Evolutionary conservation across 2,888 invertebrate species (phyloP).

Genomic region (Aromia moschata): DNA sequence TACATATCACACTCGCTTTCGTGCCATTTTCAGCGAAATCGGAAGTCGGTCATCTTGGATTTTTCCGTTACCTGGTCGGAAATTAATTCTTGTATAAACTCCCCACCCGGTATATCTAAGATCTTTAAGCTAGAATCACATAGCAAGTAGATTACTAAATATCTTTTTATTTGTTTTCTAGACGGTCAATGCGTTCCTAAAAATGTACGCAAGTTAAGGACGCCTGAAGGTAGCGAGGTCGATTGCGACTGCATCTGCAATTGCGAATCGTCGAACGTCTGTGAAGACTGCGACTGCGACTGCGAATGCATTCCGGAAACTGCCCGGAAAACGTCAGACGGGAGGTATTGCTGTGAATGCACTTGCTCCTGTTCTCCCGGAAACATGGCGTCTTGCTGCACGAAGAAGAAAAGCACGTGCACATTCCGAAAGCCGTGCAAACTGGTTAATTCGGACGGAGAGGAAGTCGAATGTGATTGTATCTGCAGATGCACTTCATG

Average conservation of each 20-base stretch:
- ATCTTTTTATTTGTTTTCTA: background rate
- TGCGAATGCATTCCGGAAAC: conserved; percentile 20
- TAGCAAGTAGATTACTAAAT: no score
- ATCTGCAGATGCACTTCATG: conserved; percentile 12
- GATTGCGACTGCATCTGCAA: conserved; percentile 19
- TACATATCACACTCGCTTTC: no score
- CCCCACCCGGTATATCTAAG: no score
- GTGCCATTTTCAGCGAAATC: no score
- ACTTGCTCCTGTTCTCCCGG: conserved; percentile 1
- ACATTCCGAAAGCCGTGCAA: conserved; percentile 3
- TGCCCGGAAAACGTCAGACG: conserved; percentile 7
- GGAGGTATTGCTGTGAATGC: conserved; percentile 18
- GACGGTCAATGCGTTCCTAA: background rate
- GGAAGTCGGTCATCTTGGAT: no score
- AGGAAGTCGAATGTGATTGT: conserved; percentile 21
- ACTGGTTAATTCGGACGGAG: background rate
- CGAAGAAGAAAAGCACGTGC: background rate
- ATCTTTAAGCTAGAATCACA: no score
- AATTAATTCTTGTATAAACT: no score
- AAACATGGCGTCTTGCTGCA: background rate
- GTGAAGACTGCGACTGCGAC: conserved; percentile 17
- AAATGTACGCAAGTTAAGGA: background rate
- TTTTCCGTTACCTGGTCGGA: no score
- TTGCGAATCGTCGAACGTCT: conserved; percentile 3
- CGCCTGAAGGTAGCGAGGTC: conserved; percentile 2